Conservation (phyloP, 2,113 vertebrate species). For the Poecilia latipinna region DNA sequence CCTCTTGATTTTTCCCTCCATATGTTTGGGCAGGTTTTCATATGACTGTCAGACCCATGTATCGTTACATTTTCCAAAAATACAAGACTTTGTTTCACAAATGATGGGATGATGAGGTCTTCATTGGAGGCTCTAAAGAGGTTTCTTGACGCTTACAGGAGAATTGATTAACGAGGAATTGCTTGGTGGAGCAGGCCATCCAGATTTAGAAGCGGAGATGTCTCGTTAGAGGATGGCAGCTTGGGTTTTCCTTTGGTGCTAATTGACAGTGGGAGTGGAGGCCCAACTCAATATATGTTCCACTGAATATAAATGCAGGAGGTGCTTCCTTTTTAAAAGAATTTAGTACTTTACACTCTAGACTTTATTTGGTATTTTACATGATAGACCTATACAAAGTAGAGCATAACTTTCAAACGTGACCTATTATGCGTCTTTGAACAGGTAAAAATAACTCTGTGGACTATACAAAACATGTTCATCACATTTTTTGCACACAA, state of each 20-base stretch:
- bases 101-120: slow-evolving; percentile 12
- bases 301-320: slow-evolving; percentile 3
- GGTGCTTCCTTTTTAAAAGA: slow-evolving; percentile 6
- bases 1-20: background rate
- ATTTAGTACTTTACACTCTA: background rate
- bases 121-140: slow-evolving; percentile 33
- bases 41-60: background rate
- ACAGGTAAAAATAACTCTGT: too few species aligned
- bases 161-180: slow-evolving; percentile 47
- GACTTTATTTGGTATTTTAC: background rate
- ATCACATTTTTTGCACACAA: too few species aligned
- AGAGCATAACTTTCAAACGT: background rate
- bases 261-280: slow-evolving; percentile 39
- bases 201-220: slow-evolving; percentile 41
- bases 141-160: slow-evolving; percentile 30
- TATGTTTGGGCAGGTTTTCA: background rate
- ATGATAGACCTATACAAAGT: background rate
- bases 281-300: slow-evolving; percentile 33
- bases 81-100: slow-evolving; percentile 10
- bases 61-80: slow-evolving; percentile 26
- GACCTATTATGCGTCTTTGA: too few species aligned
- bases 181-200: slow-evolving; percentile 35
- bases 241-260: slow-evolving; percentile 38
- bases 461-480: too few species aligned
- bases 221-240: slow-evolving; percentile 48